Base-by-base conservation (phyloP, 2,888 invertebrate species). In the Entomobrya multifasciata region DNA sequence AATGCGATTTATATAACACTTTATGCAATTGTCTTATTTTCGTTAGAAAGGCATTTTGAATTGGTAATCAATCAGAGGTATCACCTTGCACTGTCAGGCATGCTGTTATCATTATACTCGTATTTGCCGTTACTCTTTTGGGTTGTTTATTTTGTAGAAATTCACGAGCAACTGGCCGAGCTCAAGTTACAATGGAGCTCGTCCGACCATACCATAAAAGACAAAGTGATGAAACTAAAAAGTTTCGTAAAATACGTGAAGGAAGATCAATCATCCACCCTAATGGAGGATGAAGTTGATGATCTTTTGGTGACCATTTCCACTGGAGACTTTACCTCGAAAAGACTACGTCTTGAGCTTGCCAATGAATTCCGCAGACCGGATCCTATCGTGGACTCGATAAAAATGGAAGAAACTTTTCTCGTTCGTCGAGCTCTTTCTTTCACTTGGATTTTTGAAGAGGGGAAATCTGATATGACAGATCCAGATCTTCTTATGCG, bases 251-350 rank as follows among this genome's bases (percentile, higher is more conserved):
- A 70, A 47, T 55, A 44, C 67, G 67, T 81, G 6, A 81, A 77
- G 47, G 80, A 80, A 22, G 77, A 76, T 76, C 81, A 60, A 55
- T 82, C 80, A 62, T 82, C 62, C 47, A 77, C 85, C 3, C 36
- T 86, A 10, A 52, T 49, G 74, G 86, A 88, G 11, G 86, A 88
- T 25, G 82, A 86, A 78, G 65, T 83, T 62, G 89, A 89, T 41
- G 87, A 86, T 25, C 86, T 89, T 15, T 55, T 89, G 10, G 72
- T 52, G 41, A 41, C 89, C 36, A 84, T 87, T n/a, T 86, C 84
- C 11, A 77, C 84, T 5, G 77, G 80, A 2, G 89, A 89, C 57
- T 87, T 87, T 70, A 78, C 87, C 5, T 78, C 86, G 10, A 80
- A 85, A 22, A 25, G 88, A 27, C 82, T 88, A 11, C 81, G 76